Conservation (phyloP, 2,888 invertebrate genomes). For the Smittia sp. region DNA sequence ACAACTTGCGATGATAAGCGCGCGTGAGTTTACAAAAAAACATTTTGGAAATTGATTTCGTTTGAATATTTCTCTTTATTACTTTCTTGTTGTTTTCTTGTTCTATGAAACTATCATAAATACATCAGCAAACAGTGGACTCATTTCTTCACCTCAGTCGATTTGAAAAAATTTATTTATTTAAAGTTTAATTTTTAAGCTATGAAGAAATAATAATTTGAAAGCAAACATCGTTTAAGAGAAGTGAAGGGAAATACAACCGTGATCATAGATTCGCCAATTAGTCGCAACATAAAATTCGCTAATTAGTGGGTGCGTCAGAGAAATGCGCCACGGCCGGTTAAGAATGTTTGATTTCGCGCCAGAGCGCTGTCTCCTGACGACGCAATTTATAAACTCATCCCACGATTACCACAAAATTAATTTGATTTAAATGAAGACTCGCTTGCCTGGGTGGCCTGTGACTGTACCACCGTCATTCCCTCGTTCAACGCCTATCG, state of each 20-base stretch:
- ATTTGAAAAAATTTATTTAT: not conserved
- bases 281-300: slow-evolving; percentile 5
- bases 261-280: slow-evolving; percentile 4
- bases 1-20: not conserved
- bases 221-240: not conserved
- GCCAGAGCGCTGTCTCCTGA: too few species aligned
- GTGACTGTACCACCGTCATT: not conserved
- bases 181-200: too few species aligned
- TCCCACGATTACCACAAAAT: not conserved
- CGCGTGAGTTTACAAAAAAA: too few species aligned
- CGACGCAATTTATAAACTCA: too few species aligned
- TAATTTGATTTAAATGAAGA: slow-evolving; percentile 3
- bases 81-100: not conserved
- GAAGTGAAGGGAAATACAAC: slow-evolving; percentile 12
- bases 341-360: too few species aligned
- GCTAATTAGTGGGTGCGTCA: not conserved
- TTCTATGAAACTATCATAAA: not conserved
- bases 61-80: not conserved
- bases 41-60: not conserved
- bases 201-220: not conserved
- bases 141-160: not conserved
- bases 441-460: not conserved
- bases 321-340: too few species aligned
- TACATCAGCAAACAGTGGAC: slow-evolving; percentile 3
- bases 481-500: not conserved